Conservation (phyloP, 2,797 vertebrate species). For the Cynopterus sphinx region DNA sequence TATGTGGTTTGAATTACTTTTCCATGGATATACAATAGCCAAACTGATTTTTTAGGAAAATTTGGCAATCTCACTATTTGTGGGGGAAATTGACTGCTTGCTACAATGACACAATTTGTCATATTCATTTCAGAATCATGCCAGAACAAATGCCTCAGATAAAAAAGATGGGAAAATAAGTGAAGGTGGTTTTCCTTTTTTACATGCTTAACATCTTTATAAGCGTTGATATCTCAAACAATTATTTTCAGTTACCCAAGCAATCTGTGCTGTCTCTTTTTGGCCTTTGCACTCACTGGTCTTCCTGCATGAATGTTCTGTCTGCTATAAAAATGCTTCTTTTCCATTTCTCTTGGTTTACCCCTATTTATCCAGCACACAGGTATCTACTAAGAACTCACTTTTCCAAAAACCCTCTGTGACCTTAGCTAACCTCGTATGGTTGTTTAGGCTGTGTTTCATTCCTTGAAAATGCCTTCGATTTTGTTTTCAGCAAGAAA, state of each 20-base stretch:
- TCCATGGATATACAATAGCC: neutral
- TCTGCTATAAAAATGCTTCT: neutral
- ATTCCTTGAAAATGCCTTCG: neutral
- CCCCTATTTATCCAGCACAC: neutral
- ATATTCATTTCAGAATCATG: slow-evolving; percentile 48
- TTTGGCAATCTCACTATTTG: neutral
- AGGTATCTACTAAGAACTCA: neutral
- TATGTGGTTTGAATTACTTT: slow-evolving; percentile 44
- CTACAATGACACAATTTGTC: neutral
- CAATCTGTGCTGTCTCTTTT: neutral
- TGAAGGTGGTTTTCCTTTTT: neutral
- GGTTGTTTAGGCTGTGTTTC: neutral
- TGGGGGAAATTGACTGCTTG: neutral
- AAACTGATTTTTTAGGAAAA: slow-evolving; percentile 39
- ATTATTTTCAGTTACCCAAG: neutral
- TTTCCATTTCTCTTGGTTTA: neutral
- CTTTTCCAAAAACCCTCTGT: neutral
- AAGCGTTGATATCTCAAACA: slow-evolving; percentile 16
- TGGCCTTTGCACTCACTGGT: neutral
- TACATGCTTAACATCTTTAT: neutral
- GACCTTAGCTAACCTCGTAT: neutral
- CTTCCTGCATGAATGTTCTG: neutral
- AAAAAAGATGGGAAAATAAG: slow-evolving; percentile 17
- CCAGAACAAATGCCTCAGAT: slow-evolving; percentile 33
- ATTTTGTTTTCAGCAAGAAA: slow-evolving; percentile 46